A percentile compares a stretch with the other conserved stretches of the same genome.
phyloP scores from a whole-genome alignment of 2,113 vertebrate species.

The Illadopsis cleaveri region DNA sequence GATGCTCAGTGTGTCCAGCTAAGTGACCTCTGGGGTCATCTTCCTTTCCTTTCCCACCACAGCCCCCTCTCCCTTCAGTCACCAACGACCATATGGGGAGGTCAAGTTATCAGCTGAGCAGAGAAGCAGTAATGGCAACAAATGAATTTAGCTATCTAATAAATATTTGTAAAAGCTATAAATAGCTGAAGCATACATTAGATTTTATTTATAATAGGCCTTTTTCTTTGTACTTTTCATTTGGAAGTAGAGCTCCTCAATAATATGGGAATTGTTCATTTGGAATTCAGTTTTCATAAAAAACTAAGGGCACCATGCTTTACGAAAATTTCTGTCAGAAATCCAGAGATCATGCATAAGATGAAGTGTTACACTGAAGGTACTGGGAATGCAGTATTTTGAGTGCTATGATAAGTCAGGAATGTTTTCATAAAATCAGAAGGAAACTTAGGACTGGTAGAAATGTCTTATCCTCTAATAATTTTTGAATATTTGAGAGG shows the following conservation, averaged over 20 bases:
- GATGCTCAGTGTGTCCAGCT: background rate
- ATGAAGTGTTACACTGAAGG: background rate
- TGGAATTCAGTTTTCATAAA: background rate
- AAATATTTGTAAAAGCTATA: slow-evolving; percentile 13
- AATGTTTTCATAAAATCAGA: background rate
- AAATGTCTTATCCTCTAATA: background rate
- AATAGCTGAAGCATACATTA: background rate
- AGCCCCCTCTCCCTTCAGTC: background rate
- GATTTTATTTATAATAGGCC: background rate
- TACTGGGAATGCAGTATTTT: background rate
- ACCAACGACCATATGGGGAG: background rate
- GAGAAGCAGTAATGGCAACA: background rate
- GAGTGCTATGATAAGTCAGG: background rate
- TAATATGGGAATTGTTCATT: background rate
- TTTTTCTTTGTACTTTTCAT: background rate
- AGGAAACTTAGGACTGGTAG: background rate
- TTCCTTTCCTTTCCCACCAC: background rate
- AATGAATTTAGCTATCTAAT: background rate
- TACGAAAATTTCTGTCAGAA: background rate
- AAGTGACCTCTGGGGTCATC: background rate
- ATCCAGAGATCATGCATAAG: background rate
- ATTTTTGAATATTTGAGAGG: background rate
- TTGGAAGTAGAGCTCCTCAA: background rate
- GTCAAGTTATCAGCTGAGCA: background rate
- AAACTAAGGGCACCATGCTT: background rate